phyloP scores from a whole-genome alignment of 2,888 invertebrate genomes.

The Mythimna albipuncta region DNA sequence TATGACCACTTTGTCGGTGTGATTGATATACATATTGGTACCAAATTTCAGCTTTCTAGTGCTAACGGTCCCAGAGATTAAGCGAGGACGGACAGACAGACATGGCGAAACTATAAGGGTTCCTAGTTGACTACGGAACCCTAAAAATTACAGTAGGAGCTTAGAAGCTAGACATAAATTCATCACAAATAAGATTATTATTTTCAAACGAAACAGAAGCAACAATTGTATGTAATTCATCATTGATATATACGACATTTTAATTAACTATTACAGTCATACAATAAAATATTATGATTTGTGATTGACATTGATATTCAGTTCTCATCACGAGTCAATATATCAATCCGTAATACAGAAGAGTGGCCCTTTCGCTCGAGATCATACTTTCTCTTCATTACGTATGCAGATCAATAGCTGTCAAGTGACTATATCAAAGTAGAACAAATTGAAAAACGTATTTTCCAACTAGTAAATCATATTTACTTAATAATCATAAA shows the following conservation, averaged over 20 bases:
- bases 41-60: no score
- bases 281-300: constrained; percentile 51
- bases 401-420: constrained; percentile 48
- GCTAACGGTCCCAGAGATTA: no score
- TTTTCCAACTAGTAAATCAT: constrained; percentile 13
- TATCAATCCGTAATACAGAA: constrained; percentile 35
- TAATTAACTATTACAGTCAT: constrained; percentile 38
- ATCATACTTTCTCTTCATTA: constrained; percentile 58
- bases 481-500: constrained; percentile 15
- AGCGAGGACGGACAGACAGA: no score
- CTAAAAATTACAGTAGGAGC: no score
- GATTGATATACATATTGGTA: no score
- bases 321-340: constrained; percentile 33
- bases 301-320: constrained; percentile 45
- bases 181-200: neutral
- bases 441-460: constrained; percentile 24
- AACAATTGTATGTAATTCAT: constrained; percentile 21
- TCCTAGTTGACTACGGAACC: no score
- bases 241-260: constrained; percentile 38
- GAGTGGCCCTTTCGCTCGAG: constrained; percentile 25
- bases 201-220: neutral
- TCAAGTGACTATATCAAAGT: constrained; percentile 39
- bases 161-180: neutral
- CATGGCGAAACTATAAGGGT: no score
- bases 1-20: no score